These are phyloP conservation scores for Pilophorus perplexus DNA, from an alignment of 2,888 invertebrate genomes.

Conservation along the genomic window DNA sequence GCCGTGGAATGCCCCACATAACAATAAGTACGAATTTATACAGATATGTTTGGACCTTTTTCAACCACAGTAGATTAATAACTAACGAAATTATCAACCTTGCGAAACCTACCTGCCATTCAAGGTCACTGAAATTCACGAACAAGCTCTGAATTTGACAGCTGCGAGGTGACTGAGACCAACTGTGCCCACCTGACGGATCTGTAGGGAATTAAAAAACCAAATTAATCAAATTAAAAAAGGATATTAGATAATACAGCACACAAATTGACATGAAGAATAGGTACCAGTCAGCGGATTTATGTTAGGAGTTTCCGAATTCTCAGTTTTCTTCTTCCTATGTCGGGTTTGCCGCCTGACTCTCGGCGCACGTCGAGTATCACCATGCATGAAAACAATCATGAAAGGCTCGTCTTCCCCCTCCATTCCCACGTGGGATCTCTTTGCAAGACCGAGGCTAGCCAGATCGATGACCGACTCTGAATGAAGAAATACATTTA, in stretches of 20 bases:
- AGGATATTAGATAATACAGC: slow-evolving; percentile 27
- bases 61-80: background rate
- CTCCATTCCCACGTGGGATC: slow-evolving; percentile 52
- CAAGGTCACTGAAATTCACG: slow-evolving; percentile 85
- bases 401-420: slow-evolving; percentile 77
- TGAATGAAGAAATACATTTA: no score
- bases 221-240: slow-evolving; percentile 47
- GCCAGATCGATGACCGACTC: background rate
- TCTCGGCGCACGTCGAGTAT: slow-evolving; percentile 56
- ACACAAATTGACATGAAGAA: background rate
- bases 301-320: slow-evolving; percentile 42
- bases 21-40: no score
- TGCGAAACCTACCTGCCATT: slow-evolving; percentile 73
- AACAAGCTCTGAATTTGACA: slow-evolving; percentile 88
- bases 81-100: no score
- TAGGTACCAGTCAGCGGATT: slow-evolving; percentile 16
- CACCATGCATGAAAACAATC: slow-evolving; percentile 74
- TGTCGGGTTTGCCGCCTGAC: slow-evolving; percentile 58
- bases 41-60: background rate
- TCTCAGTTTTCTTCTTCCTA: slow-evolving; percentile 44
- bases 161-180: slow-evolving; percentile 58
- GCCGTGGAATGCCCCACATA: no score
- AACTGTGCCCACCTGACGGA: slow-evolving; percentile 50
- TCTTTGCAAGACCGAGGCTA: slow-evolving; percentile 8
- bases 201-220: slow-evolving; percentile 24